These are phyloP conservation scores for Ambastaia sidthimunki DNA, from an alignment of 2,797 vertebrate genomes.

Conservation along the genomic window DNA sequence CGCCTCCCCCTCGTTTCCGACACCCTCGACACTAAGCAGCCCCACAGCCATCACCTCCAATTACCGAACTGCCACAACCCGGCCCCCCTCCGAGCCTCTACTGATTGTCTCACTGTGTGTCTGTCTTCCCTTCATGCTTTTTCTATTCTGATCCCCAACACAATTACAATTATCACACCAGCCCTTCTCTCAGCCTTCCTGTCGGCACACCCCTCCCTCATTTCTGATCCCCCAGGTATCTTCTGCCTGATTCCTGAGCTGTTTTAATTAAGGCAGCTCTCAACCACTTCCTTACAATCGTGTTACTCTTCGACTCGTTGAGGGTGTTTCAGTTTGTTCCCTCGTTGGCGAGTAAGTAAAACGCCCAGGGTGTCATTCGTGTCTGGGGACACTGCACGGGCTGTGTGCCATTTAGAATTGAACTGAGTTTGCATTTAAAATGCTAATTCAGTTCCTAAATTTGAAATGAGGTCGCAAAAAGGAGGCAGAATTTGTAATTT, in stretches of 20 bases:
- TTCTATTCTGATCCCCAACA: constrained; percentile 52
- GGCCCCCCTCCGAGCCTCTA: constrained; percentile 41
- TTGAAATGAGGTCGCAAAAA: no score
- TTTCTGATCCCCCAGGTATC: constrained; percentile 53
- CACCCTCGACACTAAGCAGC: constrained; percentile 55
- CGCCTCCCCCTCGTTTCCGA: constrained; percentile 47
- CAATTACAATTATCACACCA: constrained; percentile 61
- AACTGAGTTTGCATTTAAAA: neutral
- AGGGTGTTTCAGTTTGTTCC: constrained; percentile 44
- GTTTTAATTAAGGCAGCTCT: constrained; percentile 69
- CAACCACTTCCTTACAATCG: constrained; percentile 16
- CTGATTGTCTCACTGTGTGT: constrained; percentile 64
- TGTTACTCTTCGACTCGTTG: constrained; percentile 35
- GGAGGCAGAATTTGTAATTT: no score
- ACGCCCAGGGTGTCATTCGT: constrained; percentile 62
- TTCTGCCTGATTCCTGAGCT: constrained; percentile 47
- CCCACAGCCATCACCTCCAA: constrained; percentile 70
- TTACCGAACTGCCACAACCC: constrained; percentile 64
- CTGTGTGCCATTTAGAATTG: constrained; percentile 58
- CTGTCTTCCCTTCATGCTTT: constrained; percentile 54
- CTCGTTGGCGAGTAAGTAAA: constrained; percentile 45
- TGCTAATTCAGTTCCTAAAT: neutral
- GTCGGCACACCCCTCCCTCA: constrained; percentile 20
- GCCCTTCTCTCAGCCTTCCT: constrained; percentile 30
- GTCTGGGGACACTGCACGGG: constrained; percentile 50